Evolutionary conservation across 2,113 vertebrate genomes (phyloP), one percentile per base, ranked within the genome.

Genomic region (Recurvirostra avosetta): DNA sequence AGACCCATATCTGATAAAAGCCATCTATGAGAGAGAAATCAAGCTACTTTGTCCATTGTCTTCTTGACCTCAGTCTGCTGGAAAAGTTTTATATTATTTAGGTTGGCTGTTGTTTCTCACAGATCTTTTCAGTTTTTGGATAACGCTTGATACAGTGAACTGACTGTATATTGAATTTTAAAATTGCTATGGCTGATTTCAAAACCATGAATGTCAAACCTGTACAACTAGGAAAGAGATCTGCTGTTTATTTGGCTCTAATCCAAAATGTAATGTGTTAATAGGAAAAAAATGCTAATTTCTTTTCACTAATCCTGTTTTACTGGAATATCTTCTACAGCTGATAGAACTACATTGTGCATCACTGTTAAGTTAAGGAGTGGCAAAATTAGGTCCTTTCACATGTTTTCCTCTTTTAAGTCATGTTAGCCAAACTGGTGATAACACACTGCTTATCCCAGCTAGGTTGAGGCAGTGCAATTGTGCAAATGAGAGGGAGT

Each of bases 1-100:
- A 95, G 92, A 88, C 32, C 40, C 21, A 47, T 96, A 88, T 90
- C 56, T 94, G 93, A 77, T 90, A 90, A 77, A 72, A 93, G 40
- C 8, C 15, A 17, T 3, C 30, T 90, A 40, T 55, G 34, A 86
- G 47, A 88, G 7, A 86, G 7, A 75, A 95, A 71, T 80, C 43
- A 84, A 92, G 22, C 41, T 91, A 70, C 62, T 96, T 78, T 88
- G 36, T 55, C 43, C 43, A 19, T 92, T 93, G 34, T 72, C 55
- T 74, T 92, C n/a, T 81, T 83, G 85, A 92, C 19, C 43, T 88
- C 15, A 77, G 26, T 34, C 19, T 91, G 27, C 79, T 94, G 72
- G 65, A 81, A 91, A 85, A 73, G 22, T 41, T 79, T 81, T 72
- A 32, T 68, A 8, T 53, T 72, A n/a, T 53, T 94, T 82, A 82